Evolutionary conservation across 2,113 vertebrate genomes (phyloP).

Genomic region (Sitta europaea): DNA sequence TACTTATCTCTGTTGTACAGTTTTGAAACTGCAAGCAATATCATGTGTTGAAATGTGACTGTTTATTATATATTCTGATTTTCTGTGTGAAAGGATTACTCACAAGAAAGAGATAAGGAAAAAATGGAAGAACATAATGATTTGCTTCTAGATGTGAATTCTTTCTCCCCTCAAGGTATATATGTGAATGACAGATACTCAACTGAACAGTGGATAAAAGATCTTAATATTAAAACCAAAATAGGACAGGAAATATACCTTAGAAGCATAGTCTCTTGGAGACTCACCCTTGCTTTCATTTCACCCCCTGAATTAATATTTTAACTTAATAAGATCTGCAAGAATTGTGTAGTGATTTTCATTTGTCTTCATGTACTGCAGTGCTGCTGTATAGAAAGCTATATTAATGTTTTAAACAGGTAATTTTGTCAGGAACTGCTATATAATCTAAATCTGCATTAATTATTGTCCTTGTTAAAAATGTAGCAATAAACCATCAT

Average conservation of each 20-base stretch:
- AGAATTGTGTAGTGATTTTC: constrained; percentile 1
- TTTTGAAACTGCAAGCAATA: constrained; percentile 13
- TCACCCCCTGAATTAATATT: constrained; percentile 56
- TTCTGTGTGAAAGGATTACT: constrained; percentile 52
- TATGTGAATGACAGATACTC: neutral
- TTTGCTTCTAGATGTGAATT: constrained; percentile 52
- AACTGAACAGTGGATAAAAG: constrained; percentile 44
- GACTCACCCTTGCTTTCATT: constrained; percentile 42
- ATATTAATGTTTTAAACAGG: constrained; percentile 59
- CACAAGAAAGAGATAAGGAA: constrained; percentile 20
- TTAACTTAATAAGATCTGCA: constrained; percentile 45
- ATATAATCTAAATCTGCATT: constrained; percentile 48
- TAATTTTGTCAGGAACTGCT: constrained; percentile 49
- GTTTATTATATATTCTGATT: constrained; percentile 53
- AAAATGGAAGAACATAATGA: neutral
- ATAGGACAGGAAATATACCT: constrained; percentile 16
- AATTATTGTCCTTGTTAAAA: constrained; percentile 67
- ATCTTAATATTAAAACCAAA: constrained; percentile 56
- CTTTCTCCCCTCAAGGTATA: neutral
- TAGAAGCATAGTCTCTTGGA: constrained; percentile 10
- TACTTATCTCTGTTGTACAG: neutral
- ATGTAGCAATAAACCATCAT: neutral
- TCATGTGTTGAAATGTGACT: neutral
- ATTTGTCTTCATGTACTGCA: neutral
- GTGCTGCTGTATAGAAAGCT: constrained; percentile 14